Conservation (phyloP, 2,888 invertebrate species). For the Vanessa cardui region DNA sequence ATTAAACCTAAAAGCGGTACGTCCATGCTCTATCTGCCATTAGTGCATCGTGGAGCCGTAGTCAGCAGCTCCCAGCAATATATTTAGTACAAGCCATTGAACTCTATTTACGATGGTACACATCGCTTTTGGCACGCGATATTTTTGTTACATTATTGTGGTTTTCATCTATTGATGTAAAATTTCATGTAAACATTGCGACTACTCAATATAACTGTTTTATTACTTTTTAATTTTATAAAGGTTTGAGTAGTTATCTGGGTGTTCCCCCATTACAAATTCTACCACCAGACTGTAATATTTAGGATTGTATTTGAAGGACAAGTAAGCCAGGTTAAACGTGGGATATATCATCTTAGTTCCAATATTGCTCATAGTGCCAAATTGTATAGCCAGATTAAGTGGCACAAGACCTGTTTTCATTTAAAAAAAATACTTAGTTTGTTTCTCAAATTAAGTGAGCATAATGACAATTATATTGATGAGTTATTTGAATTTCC, state of each 20-base stretch:
- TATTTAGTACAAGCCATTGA: constrained; percentile 44
- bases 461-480: no score
- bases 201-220: not conserved
- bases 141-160: constrained; percentile 39
- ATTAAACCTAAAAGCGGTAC: constrained; percentile 31
- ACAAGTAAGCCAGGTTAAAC: no score
- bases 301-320: not conserved
- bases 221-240: not conserved
- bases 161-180: constrained; percentile 18
- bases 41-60: constrained; percentile 30
- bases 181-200: not conserved
- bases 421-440: no score
- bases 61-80: constrained; percentile 39
- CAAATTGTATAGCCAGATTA: no score
- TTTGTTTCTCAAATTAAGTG: no score
- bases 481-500: no score
- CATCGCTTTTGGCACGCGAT: constrained; percentile 36
- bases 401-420: no score
- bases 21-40: constrained; percentile 20
- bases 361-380: no score
- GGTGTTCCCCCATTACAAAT: no score
- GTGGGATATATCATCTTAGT: no score
- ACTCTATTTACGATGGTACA: constrained; percentile 40
- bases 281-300: no score
- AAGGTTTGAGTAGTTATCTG: no score